These are phyloP conservation scores for Orthonevra nobilis DNA, from an alignment of 2,888 invertebrate species.

Conservation along the genomic window DNA sequence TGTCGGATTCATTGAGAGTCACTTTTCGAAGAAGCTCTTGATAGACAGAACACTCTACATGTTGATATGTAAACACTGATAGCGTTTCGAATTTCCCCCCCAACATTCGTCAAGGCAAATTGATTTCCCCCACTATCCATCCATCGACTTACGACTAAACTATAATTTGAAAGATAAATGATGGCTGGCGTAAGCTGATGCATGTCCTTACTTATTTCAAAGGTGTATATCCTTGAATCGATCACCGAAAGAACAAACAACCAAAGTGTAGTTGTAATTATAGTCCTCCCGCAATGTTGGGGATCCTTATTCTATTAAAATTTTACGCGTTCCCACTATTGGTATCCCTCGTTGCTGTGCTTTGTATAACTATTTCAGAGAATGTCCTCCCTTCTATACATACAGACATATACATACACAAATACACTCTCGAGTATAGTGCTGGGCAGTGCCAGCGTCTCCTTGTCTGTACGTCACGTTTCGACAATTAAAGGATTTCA, in stretches of 20 bases:
- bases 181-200: slow-evolving; percentile 3
- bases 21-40: background rate
- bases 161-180: slow-evolving; percentile 31
- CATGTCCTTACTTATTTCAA: slow-evolving; percentile 27
- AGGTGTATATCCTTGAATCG: slow-evolving; percentile 59
- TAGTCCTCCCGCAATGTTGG: slow-evolving; percentile 14
- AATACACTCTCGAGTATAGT: slow-evolving; percentile 6
- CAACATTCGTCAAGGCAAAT: slow-evolving; percentile 22
- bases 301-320: slow-evolving; percentile 39
- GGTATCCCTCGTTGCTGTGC: background rate
- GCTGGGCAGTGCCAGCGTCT: background rate
- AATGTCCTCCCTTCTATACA: no score
- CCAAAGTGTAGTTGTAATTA: slow-evolving; percentile 18
- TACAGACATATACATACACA: slow-evolving; percentile 17
- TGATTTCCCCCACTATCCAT: slow-evolving; percentile 18
- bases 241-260: slow-evolving; percentile 16
- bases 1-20: no score
- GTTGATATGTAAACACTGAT: background rate
- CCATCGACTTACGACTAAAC: background rate
- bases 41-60: background rate
- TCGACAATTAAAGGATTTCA: slow-evolving; percentile 63
- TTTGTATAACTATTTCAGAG: background rate
- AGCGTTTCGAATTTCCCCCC: background rate
- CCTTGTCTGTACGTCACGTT: slow-evolving; percentile 57
- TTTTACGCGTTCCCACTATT: slow-evolving; percentile 14